Base-by-base conservation (phyloP, 2,113 vertebrate species). In the Ageneiosus marmoratus region DNA sequence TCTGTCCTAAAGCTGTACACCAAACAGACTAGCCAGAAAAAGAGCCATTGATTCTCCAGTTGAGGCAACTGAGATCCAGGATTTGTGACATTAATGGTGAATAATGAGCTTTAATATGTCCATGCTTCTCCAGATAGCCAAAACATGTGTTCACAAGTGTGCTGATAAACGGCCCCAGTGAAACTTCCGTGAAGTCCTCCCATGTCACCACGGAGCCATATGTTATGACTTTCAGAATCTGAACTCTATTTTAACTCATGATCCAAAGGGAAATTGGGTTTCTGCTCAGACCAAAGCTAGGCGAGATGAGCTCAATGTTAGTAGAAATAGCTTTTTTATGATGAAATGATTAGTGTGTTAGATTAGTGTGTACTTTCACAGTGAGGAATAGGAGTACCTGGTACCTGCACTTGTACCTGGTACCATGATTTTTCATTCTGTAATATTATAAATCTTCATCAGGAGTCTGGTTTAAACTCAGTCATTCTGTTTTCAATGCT, bases 141-240 rank as follows among this genome's bases (percentile, higher is more conserved):
- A 93, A 93, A 92, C 92, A 94, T 89, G 87, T 92, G 91, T 83
- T 65, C 79, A 85, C 89, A 88, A 87, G 86, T 86, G 69, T 80
- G 32, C n/a, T 48, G 27, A 44, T 83, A 77, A 70, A 70, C 48
- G 46, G 44, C 46, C 55, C 53, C 74, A 79, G 74, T 67, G 63
- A 24, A 74, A 81, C 44, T 53, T 67, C 53, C 20, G 48, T 86
- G 73, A 69, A 81, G 81, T 53, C 55, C 80, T 87, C 75, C 83
- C 37, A 67, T 74, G 80, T 86, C 85, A 84, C 82, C 44, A 56
- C 20, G 53, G 81, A 70, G 56, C 48, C 80, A 56, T 70, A 55
- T 79, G 63, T 85, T 80, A 75, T 58, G 78, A 74, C 55, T 79
- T 79, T 76, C 74, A n/a, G 65, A 48, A 70, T 62, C 32, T 22